Percentiles rank a stretch among this genome's conserved stretches.
Conservation (phyloP, 2,797 vertebrate genomes). For the Enteromius argenteus region DNA sequence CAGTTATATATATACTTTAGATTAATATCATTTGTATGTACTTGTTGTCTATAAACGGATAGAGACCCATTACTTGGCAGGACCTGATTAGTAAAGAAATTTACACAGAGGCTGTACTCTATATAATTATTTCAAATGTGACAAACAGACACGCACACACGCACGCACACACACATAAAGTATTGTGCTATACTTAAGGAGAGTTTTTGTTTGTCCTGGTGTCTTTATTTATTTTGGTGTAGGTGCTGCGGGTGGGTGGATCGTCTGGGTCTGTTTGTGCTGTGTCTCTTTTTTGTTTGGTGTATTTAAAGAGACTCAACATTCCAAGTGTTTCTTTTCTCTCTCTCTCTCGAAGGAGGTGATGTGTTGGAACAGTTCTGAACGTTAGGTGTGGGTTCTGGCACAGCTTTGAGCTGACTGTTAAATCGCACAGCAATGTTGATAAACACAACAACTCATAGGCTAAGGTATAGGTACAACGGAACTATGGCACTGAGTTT, state of each 20-base stretch:
- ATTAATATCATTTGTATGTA: too few relatives aligned
- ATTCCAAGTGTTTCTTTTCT: constrained; percentile 51
- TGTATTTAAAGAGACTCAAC: constrained; percentile 57
- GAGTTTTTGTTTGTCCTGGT: constrained; percentile 46
- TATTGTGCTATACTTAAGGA: constrained; percentile 47
- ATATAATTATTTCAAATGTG: not conserved
- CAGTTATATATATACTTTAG: too few relatives aligned
- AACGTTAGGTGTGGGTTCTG: constrained; percentile 47
- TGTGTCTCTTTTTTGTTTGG: constrained; percentile 56
- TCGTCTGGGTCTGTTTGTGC: constrained; percentile 58
- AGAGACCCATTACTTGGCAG: too few relatives aligned
- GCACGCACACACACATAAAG: constrained; percentile 46
- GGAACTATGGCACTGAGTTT: not conserved
- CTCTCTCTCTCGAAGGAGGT: constrained; percentile 14
- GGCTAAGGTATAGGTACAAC: constrained; percentile 18
- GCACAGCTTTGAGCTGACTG: constrained; percentile 55
- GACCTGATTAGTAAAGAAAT: not conserved
- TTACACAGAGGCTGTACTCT: not conserved
- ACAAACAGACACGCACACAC: constrained; percentile 56
- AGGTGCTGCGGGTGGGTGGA: constrained; percentile 59
- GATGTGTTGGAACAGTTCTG: constrained; percentile 48
- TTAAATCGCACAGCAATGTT: constrained; percentile 13
- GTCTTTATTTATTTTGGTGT: constrained; percentile 59
- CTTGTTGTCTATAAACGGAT: too few relatives aligned
- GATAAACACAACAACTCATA: constrained; percentile 3